These are phyloP conservation scores for Mnemiopsis leidyi DNA, from an alignment of 37 sponge, comb jelly and placozoan genomes.

Conservation along the genomic window DNA sequence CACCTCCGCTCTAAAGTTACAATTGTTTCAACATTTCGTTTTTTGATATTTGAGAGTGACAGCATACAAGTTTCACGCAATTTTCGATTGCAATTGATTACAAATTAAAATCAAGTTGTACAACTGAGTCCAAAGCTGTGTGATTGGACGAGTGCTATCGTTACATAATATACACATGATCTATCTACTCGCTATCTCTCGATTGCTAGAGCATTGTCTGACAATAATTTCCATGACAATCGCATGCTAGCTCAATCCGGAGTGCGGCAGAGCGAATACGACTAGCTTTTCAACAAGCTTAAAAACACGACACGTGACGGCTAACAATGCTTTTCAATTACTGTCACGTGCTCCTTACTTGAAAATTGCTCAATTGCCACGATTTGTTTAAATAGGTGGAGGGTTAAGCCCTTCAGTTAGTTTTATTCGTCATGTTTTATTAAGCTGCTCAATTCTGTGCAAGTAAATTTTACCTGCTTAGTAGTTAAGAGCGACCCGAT, in stretches of 20 bases:
- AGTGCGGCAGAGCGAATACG: not conserved
- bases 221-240: conserved; percentile 35
- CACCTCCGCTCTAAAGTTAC: too few relatives aligned
- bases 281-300: conserved; percentile 9
- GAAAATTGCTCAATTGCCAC: not conserved
- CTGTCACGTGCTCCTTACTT: conserved; percentile 23
- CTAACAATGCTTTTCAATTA: not conserved
- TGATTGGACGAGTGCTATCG: not conserved
- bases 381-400: not conserved
- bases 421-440: too few relatives aligned
- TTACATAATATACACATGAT: not conserved
- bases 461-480: too few relatives aligned
- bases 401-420: not conserved
- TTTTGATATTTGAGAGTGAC: not conserved
- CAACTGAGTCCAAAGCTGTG: not conserved
- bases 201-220: conserved; percentile 14
- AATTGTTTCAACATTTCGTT: not conserved
- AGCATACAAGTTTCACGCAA: not conserved
- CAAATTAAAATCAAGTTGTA: not conserved
- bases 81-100: not conserved
- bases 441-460: too few relatives aligned
- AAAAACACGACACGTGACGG: not conserved
- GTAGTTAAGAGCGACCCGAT: not conserved
- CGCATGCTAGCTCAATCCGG: conserved; percentile 21
- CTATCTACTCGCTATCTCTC: not conserved